phyloP scores from a whole-genome alignment of 2,113 vertebrate species.

The Lepus americanus region DNA sequence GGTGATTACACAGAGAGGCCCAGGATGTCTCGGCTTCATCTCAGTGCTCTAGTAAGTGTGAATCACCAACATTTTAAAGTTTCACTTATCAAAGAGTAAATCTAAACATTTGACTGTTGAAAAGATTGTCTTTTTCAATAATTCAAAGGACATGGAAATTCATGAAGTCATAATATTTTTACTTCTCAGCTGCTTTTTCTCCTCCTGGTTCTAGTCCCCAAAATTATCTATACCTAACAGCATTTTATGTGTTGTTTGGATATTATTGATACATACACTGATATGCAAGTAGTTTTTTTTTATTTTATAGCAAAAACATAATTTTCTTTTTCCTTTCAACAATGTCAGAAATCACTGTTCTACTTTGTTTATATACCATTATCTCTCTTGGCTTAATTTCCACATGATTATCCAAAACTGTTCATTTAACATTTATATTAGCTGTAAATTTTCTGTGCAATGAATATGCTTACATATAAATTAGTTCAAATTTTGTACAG shows the following conservation, averaged over 20 bases:
- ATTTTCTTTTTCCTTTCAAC: neutral
- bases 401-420: conserved; percentile 21
- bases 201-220: neutral
- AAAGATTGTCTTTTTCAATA: conserved; percentile 33
- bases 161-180: neutral
- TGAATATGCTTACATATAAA: neutral
- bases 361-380: conserved; percentile 33
- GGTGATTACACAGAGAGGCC: neutral
- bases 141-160: conserved; percentile 18
- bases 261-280: neutral
- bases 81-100: neutral
- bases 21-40: neutral
- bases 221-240: neutral
- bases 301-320: neutral
- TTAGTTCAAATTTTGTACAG: neutral
- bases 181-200: conserved; percentile 30
- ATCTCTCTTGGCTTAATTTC: neutral
- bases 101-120: neutral
- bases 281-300: neutral
- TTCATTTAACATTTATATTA: neutral
- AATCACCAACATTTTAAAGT: neutral
- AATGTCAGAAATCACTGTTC: neutral
- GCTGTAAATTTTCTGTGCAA: neutral
- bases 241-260: neutral
- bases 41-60: neutral